Evolutionary conservation across 2,797 vertebrate genomes (phyloP).

Genomic region (Smutsia temminckii): DNA sequence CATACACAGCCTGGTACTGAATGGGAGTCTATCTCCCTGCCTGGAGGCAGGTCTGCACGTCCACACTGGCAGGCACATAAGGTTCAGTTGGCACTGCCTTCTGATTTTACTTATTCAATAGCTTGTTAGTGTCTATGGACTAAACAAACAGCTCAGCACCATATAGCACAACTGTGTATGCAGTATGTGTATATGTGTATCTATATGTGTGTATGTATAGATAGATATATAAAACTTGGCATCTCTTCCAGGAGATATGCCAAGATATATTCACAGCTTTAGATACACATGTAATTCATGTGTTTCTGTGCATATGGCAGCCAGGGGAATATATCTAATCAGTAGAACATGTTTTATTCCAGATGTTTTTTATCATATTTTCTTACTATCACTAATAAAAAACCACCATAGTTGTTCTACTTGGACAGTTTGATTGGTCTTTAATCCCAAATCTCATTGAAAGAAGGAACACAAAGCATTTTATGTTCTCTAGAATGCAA

Average conservation of each 20-base stretch:
- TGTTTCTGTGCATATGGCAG: constrained; percentile 72
- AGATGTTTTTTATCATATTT: constrained; percentile 79
- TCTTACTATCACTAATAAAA: constrained; percentile 78
- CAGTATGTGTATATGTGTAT: constrained; percentile 65
- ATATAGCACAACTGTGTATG: constrained; percentile 46
- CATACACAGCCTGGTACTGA: constrained; percentile 5
- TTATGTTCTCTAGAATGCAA: constrained; percentile 67
- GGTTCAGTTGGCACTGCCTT: constrained; percentile 31
- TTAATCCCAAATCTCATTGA: constrained; percentile 70
- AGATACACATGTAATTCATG: constrained; percentile 80
- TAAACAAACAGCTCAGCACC: constrained; percentile 58
- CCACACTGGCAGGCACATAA: neutral
- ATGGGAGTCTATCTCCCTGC: constrained; percentile 22
- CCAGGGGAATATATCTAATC: constrained; percentile 79
- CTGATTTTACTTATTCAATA: constrained; percentile 55
- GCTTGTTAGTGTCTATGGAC: constrained; percentile 59
- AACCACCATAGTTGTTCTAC: constrained; percentile 74
- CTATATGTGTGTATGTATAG: constrained; percentile 61
- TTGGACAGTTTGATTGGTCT: constrained; percentile 69
- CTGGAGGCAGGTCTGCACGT: constrained; percentile 1
- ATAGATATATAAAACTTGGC: constrained; percentile 79
- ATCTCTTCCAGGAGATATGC: constrained; percentile 76
- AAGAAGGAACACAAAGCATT: constrained; percentile 61
- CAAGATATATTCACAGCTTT: constrained; percentile 81
- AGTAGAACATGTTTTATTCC: constrained; percentile 76